These are phyloP conservation scores for Agonopterix alstromeriana DNA, from an alignment of 2,888 invertebrate species.

Conservation along the genomic window DNA sequence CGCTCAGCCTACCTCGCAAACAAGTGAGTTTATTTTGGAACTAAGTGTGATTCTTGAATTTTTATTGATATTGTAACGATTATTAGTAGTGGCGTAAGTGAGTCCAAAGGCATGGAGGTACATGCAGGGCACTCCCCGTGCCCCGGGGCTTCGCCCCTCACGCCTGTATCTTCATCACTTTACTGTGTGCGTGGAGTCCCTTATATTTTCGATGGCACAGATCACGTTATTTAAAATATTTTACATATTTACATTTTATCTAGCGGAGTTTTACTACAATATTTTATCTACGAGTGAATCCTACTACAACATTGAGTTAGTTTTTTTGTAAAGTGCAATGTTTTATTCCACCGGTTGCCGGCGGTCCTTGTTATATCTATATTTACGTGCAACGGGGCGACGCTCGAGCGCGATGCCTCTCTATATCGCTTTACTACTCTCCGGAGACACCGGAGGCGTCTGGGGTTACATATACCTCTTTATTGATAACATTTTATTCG, in stretches of 20 bases:
- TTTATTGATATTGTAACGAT: conserved; percentile 77
- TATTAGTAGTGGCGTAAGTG: conserved; percentile 75
- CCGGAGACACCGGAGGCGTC: conserved; percentile 37
- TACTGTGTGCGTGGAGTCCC: conserved; percentile 71
- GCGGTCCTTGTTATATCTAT: conserved; percentile 65
- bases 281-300: conserved; percentile 74
- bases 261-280: conserved; percentile 73
- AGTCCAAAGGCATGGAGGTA: conserved; percentile 55
- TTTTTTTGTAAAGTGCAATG: conserved; percentile 73
- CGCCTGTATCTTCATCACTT: conserved; percentile 51
- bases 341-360: conserved; percentile 74
- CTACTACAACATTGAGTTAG: conserved; percentile 77
- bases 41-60: conserved; percentile 85
- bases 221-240: conserved; percentile 73
- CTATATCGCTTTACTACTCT: conserved; percentile 29
- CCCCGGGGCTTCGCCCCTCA: conserved; percentile 24
- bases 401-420: conserved; percentile 41
- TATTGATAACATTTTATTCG: conserved; percentile 16
- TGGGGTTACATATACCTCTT: conserved; percentile 29
- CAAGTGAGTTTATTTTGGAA: conserved; percentile 86
- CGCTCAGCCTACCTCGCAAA: conserved; percentile 83
- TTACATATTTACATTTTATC: conserved; percentile 77
- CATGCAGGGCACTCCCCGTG: conserved; percentile 23
- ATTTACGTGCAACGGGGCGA: conserved; percentile 61
- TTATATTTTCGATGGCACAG: conserved; percentile 73